Conservation (phyloP, 2,113 vertebrate species). For the Lampris megalopsis region DNA sequence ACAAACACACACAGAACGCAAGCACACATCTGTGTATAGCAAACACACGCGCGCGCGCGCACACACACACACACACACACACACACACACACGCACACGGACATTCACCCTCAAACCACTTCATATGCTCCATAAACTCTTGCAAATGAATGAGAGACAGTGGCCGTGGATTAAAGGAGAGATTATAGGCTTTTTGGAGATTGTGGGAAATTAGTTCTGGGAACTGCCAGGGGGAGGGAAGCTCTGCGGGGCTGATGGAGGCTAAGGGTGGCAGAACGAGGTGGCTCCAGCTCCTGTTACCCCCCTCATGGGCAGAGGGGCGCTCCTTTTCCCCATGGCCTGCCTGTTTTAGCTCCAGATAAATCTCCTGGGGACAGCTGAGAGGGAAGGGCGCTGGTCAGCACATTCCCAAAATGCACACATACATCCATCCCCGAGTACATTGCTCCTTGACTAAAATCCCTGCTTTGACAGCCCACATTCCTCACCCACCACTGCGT, state of each 20-base stretch:
- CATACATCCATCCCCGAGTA: constrained; percentile 37
- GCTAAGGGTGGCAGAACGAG: constrained; percentile 5
- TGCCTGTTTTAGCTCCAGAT: constrained; percentile 78
- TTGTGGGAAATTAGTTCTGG: constrained; percentile 14
- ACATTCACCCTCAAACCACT: background rate
- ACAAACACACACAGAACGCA: background rate
- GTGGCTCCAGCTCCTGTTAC: constrained; percentile 69
- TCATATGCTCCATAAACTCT: constrained; percentile 5
- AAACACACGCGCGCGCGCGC: background rate
- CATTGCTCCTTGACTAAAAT: constrained; percentile 50
- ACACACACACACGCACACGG: background rate
- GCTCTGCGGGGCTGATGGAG: background rate
- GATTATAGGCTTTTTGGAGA: constrained; percentile 60
- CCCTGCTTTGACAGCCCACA: constrained; percentile 50
- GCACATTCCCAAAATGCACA: constrained; percentile 72
- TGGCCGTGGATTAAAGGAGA: constrained; percentile 48
- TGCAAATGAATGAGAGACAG: constrained; percentile 51
- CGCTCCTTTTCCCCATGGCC: constrained; percentile 53
- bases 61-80: constrained; percentile 3
- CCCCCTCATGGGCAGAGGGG: constrained; percentile 45
- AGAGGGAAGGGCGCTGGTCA: constrained; percentile 71
- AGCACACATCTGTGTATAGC: background rate
- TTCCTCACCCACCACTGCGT: constrained; percentile 50
- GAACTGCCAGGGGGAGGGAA: constrained; percentile 41
- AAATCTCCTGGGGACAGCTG: constrained; percentile 78